Conservation (phyloP, 2,797 vertebrate genomes). For the Melanotaenia boesemani region DNA sequence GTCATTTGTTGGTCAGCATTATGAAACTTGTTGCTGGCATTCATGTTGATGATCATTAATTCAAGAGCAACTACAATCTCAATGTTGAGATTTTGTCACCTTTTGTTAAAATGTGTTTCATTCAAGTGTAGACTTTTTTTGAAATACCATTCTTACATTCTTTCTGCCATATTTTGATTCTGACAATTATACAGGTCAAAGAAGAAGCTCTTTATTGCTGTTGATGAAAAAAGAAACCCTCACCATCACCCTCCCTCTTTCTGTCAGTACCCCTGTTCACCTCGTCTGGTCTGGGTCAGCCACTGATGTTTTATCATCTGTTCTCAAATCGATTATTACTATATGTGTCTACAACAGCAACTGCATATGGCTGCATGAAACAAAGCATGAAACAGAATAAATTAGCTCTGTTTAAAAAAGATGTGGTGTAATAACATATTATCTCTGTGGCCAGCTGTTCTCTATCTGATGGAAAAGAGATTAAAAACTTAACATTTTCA, state of each 20-base stretch:
- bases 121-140: neutral
- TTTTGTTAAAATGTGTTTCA: neutral
- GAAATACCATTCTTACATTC: neutral
- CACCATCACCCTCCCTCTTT: neutral
- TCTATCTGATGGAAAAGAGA: neutral
- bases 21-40: too few relatives aligned
- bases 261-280: constrained; percentile 14
- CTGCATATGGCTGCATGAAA: constrained; percentile 6
- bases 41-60: too few relatives aligned
- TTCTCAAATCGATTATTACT: constrained; percentile 32
- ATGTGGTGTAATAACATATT: neutral
- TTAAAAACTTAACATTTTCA: neutral
- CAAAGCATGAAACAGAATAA: constrained; percentile 9
- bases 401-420: constrained; percentile 4
- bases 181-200: constrained; percentile 5
- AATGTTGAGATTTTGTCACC: neutral
- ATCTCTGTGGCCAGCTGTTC: constrained; percentile 4
- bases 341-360: constrained; percentile 5
- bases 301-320: constrained; percentile 45
- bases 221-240: constrained; percentile 28
- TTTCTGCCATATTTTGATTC: neutral
- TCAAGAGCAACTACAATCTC: too few relatives aligned
- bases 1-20: too few relatives aligned
- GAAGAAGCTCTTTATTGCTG: constrained; percentile 30
- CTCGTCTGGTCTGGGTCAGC: constrained; percentile 47